phyloP scores from a whole-genome alignment of 2,888 invertebrate genomes.

The Agrochola lota region DNA sequence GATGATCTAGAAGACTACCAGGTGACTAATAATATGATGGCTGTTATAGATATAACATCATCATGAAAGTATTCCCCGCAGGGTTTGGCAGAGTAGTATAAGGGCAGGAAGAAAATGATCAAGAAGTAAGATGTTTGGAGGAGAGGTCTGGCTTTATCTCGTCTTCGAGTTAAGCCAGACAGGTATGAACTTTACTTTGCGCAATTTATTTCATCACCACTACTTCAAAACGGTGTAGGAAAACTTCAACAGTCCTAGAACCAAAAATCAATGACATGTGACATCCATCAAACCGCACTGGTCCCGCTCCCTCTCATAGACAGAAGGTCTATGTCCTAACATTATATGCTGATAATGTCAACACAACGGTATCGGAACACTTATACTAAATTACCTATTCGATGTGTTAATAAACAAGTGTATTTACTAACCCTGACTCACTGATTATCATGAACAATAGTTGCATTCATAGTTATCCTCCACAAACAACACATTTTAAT shows the following conservation, averaged over 20 bases:
- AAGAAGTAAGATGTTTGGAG: not conserved
- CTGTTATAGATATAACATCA: not conserved
- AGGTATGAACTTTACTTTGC: not conserved
- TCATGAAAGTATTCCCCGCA: too few species aligned
- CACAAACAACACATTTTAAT: conserved; percentile 32
- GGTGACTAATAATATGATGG: not conserved
- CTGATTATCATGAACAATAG: conserved; percentile 39
- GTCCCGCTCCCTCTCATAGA: not conserved
- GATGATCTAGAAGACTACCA: not conserved
- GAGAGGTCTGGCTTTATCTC: not conserved
- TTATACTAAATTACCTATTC: not conserved
- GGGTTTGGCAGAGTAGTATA: too few species aligned
- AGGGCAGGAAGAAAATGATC: not conserved
- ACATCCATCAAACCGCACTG: not conserved
- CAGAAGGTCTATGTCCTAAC: not conserved
- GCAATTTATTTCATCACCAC: not conserved
- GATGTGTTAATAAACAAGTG: conserved; percentile 16
- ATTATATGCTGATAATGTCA: not conserved
- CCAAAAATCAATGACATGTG: too few species aligned
- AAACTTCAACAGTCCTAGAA: not conserved
- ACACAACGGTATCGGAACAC: not conserved
- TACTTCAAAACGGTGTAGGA: not conserved
- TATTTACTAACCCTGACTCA: conserved; percentile 27
- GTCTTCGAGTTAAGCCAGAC: not conserved
- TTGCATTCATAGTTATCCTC: conserved; percentile 8